Conservation (phyloP, 2,113 vertebrate genomes). For the Syngnathus floridae region DNA sequence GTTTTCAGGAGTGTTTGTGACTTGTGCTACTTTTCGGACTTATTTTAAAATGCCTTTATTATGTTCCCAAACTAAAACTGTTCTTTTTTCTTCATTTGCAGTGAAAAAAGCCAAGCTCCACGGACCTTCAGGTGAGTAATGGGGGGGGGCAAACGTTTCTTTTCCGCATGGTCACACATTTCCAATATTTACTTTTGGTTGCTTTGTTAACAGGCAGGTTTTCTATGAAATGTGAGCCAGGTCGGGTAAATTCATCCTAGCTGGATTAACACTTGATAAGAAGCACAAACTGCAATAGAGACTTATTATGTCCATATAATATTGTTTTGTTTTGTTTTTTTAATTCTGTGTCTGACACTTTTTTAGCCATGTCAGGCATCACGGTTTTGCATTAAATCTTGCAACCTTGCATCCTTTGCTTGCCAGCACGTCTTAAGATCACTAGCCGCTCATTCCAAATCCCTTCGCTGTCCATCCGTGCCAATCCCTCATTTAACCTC, state of each 20-base stretch:
- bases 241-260: neutral
- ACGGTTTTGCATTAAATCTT: slow-evolving; percentile 21
- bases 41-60: neutral
- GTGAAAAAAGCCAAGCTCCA: slow-evolving; percentile 76
- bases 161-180: neutral
- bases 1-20: neutral
- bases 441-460: slow-evolving; percentile 54
- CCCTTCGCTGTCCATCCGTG: slow-evolving; percentile 42
- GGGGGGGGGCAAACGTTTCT: neutral
- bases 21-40: neutral
- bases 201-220: neutral
- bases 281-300: neutral
- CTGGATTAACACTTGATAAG: neutral
- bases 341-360: neutral
- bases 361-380: slow-evolving; percentile 22
- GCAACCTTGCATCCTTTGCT: slow-evolving; percentile 29
- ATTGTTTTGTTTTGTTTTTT: neutral
- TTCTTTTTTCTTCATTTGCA: slow-evolving; percentile 43
- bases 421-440: slow-evolving; percentile 35
- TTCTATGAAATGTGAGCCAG: neutral
- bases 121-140: slow-evolving; percentile 60
- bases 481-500: slow-evolving; percentile 56
- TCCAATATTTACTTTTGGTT: neutral
- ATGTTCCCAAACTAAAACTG: neutral
- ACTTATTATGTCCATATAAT: neutral